Evolutionary conservation across 2,113 vertebrate species (phyloP), one percentile per base, ranked within the genome.

Genomic region (Climacteris rufus): DNA sequence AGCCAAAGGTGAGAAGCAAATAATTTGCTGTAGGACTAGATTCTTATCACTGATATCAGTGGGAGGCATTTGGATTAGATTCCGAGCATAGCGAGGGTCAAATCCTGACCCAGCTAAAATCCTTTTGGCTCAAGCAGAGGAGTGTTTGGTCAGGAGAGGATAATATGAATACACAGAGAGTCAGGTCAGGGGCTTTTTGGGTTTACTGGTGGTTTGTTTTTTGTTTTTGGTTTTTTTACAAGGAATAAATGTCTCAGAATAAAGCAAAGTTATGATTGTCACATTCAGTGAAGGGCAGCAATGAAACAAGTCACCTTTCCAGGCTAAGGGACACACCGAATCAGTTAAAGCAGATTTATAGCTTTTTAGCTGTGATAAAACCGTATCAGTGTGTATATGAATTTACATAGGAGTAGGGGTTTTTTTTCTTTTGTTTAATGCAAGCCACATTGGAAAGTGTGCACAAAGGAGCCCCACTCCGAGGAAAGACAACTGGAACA

Each of bases 401-500:
- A 96, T 97, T 95, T 71, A 72, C 80, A 61, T 57, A 96, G 95
- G 76, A 59, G 1, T 60, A 87, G 75, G 68, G 22, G 20, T 0
- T 3, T 79, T 93, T 93, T 88, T 66, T 19, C 53, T 90, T 92
- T 85, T 89, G 44, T 27, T 86, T 98, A 97, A 98, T 97, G 93
- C 95, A 93, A 98, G 95, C 97, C 98, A 98, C 90, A 98, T 98
- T 98, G 96, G 56, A 65, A 30, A 85, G 89, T 91, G 94, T 94
- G 91, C 94, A 87, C 69, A 44, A 96, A 93, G 92, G 91, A 94
- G 85, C 94, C 95, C 87, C 96, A 93, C 95, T 96, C 82, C 24
- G 44, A 89, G 15, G 80, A 96, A 87, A 95, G 96, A 96, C 96
- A 94, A 98, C 98, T 98, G 98, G 98, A 98, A 98, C 93, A 91